Evolutionary conservation across 2,888 invertebrate genomes (phyloP).

Genomic region (Reticulitermes lucifugus): DNA sequence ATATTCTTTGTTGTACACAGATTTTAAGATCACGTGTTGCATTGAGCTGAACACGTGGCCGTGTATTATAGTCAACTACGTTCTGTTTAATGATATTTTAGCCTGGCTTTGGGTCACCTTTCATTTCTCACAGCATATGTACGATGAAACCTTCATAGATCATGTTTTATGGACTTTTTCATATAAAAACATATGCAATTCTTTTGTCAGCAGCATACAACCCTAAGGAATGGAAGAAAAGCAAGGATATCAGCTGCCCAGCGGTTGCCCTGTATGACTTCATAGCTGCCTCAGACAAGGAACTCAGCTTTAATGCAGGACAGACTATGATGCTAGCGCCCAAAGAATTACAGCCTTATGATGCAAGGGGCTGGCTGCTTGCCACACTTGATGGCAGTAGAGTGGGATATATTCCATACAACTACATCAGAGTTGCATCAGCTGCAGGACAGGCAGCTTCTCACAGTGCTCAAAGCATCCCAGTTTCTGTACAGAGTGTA

Average conservation of each 20-base stretch:
- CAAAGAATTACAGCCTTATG: slow-evolving; percentile 80
- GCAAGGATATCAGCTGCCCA: slow-evolving; percentile 68
- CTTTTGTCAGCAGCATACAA: slow-evolving; percentile 67
- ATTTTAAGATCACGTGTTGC: too few relatives aligned
- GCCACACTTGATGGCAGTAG: slow-evolving; percentile 70
- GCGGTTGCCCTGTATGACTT: slow-evolving; percentile 83
- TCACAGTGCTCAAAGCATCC: too few relatives aligned
- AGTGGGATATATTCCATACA: slow-evolving; percentile 74
- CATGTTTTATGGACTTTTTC: too few relatives aligned
- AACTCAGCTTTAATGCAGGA: slow-evolving; percentile 81
- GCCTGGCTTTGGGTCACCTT: too few relatives aligned
- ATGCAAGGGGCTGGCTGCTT: slow-evolving; percentile 77
- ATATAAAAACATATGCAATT: not conserved
- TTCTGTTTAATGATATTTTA: too few relatives aligned
- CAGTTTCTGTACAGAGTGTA: not conserved
- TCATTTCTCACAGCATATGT: too few relatives aligned
- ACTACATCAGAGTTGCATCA: slow-evolving; percentile 64
- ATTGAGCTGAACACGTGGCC: too few relatives aligned
- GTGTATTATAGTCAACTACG: too few relatives aligned
- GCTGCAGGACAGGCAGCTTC: not conserved
- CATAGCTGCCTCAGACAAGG: slow-evolving; percentile 76
- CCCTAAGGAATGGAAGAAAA: slow-evolving; percentile 74
- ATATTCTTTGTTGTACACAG: too few relatives aligned
- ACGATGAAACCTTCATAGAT: too few relatives aligned
- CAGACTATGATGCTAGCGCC: slow-evolving; percentile 87